A percentile compares a stretch with the other conserved stretches of the same genome.
phyloP scores from a whole-genome alignment of 2,888 invertebrate species.

The Sesamia inferens region DNA sequence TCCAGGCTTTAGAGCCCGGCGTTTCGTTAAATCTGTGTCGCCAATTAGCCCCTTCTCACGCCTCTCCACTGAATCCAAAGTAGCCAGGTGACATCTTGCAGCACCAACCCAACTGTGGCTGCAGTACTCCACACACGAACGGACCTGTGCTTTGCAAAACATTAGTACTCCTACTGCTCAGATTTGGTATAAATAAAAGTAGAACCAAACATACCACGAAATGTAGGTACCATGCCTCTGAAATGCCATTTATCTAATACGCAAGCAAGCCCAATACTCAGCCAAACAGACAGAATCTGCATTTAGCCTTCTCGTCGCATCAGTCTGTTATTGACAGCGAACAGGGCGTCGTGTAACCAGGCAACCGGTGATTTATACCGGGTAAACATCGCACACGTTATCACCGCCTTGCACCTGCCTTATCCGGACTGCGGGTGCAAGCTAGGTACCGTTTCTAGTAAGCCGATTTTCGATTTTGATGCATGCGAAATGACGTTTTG shows the following conservation, averaged over 20 bases:
- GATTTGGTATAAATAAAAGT: neutral
- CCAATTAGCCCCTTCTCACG: too few species aligned
- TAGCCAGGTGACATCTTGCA: too few species aligned
- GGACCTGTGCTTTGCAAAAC: too few species aligned
- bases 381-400: slow-evolving; percentile 81
- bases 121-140: too few species aligned
- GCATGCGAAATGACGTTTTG: slow-evolving; percentile 71
- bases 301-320: slow-evolving; percentile 69
- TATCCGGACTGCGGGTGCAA: slow-evolving; percentile 68
- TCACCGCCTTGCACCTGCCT: slow-evolving; percentile 83
- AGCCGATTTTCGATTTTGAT: slow-evolving; percentile 83
- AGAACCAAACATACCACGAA: neutral
- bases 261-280: slow-evolving; percentile 21
- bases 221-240: neutral
- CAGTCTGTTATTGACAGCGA: slow-evolving; percentile 77
- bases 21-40: too few species aligned
- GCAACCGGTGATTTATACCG: slow-evolving; percentile 73
- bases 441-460: slow-evolving; percentile 64
- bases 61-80: too few species aligned
- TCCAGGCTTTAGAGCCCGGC: too few species aligned
- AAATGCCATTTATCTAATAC: slow-evolving; percentile 25
- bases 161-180: too few species aligned
- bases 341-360: slow-evolving; percentile 65
- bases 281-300: slow-evolving; percentile 66
- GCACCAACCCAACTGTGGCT: too few species aligned